Evolutionary conservation across 1,140 invertebrate species (phyloP), one percentile per base, ranked within the genome.

Genomic region (Achroia grisella): DNA sequence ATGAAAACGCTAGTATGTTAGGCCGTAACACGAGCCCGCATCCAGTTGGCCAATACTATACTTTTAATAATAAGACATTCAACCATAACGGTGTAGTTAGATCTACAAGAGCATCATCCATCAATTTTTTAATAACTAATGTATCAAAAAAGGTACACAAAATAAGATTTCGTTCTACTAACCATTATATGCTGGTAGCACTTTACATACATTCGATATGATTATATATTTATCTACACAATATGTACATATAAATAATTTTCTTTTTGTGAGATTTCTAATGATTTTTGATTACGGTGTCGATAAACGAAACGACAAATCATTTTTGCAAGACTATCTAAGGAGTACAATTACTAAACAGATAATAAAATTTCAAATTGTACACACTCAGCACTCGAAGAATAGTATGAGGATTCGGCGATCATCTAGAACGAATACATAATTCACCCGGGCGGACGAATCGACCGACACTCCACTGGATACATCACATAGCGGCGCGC

Each of bases 101-200:
- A 23, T 23, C 17, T 23, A 23, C 6, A 23, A 23, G 17, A 23
- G 17, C 17, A 23, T 23, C 17, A 23, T 23, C 6, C 17, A 23
- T 31, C 30, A 31, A 4, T 31, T n/a, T n/a, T 10, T n/a, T 31
- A n/a, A 3, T 10, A 9, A 35, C 34, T 14, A 35, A 15, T 15
- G 34, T 35, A 35, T 35, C 35, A 17, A 42, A 32, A 42, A 42
- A 31, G 37, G 37, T 40, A 42, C 39, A 42, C 39, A 42, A 42
- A 32, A 32, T 42, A 32, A 15, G 2, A 40, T 28, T 30, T 14
- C 39, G 8, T 13, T 12, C 32, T 23, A 35, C 42, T 23, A 23
- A 23, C 17, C 17, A 23, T 23, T 23, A 23, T 23, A 23, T 6
- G 2, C 2, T 23, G 17, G 28, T 86, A 86, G 65, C 93, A 94